phyloP scores from a whole-genome alignment of 2,888 invertebrate species.

The Eretmocerus hayati region DNA sequence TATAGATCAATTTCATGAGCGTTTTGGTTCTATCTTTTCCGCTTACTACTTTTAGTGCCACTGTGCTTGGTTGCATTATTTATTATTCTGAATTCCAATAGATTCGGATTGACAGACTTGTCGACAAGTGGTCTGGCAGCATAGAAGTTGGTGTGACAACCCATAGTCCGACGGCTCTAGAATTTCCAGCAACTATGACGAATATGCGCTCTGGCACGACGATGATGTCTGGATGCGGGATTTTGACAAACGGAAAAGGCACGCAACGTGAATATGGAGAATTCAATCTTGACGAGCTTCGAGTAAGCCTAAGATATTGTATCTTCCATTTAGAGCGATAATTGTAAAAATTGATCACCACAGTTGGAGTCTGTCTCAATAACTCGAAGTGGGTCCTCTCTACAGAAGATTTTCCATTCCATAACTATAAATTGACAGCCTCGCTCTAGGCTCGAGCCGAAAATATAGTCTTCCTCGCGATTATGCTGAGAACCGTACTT shows the following conservation, averaged over 20 bases:
- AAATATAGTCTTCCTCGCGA: too few relatives aligned
- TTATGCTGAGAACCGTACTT: too few relatives aligned
- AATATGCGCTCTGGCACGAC: constrained; percentile 85
- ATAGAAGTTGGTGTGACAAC: constrained; percentile 91
- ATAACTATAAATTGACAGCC: too few relatives aligned
- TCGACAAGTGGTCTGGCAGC: constrained; percentile 93
- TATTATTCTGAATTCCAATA: constrained; percentile 30
- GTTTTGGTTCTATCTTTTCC: too few relatives aligned
- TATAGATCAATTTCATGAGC: too few relatives aligned
- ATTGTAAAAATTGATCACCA: too few relatives aligned
- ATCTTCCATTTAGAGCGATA: not conserved
- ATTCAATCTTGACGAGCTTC: constrained; percentile 87
- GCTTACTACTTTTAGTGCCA: too few relatives aligned
- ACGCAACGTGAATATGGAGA: constrained; percentile 87
- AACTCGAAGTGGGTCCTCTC: too few relatives aligned
- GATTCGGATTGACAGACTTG: constrained; percentile 86
- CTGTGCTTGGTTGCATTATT: too few relatives aligned
- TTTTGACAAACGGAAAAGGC: constrained; percentile 92
- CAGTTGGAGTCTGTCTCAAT: not conserved
- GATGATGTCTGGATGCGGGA: constrained; percentile 96
- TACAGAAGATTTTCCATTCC: too few relatives aligned
- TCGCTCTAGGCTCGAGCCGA: too few relatives aligned
- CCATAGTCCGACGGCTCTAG: constrained; percentile 81
- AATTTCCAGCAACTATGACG: constrained; percentile 96
- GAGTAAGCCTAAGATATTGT: too few relatives aligned